Evolutionary conservation across 2,113 vertebrate species (phyloP), one percentile per base, ranked within the genome.

Genomic region (Lophochroa leadbeateri): DNA sequence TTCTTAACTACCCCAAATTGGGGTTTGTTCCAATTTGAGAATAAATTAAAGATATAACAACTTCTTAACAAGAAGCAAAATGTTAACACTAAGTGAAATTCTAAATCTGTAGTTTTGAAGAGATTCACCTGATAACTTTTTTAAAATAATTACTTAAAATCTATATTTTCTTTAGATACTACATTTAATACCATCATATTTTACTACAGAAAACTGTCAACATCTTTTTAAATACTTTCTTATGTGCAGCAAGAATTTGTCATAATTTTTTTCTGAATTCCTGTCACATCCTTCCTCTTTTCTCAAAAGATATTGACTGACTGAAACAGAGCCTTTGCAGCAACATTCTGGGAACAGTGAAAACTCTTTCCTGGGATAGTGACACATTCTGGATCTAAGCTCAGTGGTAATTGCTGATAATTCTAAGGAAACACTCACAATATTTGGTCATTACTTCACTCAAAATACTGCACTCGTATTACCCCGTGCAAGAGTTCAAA

Each of bases 371-470:
- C 43, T 44, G 17, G 13, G 33, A 21, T 2, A 37, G 3, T 14
- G 46, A 28, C 8, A 5, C 7, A 2, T 76, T 75, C 20, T 37
- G 20, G 19, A 72, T 13, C 33, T 68, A 60, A 60, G 41, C 21
- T 58, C 25, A 58, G 14, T 33, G 41, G 68, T 8, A 58, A 3
- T 4, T 57, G 25, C 28, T 76, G n/a, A 17, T 68, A 60, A 63
- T 29, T 2, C 19, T 63, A 35, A 55, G 19, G 12, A 75, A 82
- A 49, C 17, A 24, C 21, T 81, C 1, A 0, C 1, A 4, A 7
- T 5, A 44, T 10, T 3, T 58, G 25, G 21, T 55, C 33, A 21
- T 29, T 87, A 18, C 7, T 41, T 69, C 17, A 52, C 18, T n/a
- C 28, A 2, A 65, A 78, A 61, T 33, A 50, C 10, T 47, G 4